phyloP scores from a whole-genome alignment of 1,140 invertebrate genomes.

The Saccostrea cuccullata region DNA sequence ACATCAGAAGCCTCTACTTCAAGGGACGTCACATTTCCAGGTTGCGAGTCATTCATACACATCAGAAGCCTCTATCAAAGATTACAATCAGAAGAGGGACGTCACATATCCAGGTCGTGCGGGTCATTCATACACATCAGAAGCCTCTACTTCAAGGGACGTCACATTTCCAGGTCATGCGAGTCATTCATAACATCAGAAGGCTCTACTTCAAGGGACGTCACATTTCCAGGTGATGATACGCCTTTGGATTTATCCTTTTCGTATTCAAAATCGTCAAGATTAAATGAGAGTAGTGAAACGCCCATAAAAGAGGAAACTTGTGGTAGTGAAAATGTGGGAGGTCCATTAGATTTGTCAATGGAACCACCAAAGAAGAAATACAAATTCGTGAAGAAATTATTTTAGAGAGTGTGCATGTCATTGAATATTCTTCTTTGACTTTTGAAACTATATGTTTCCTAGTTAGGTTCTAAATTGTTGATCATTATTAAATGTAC shows the following conservation, averaged over 20 bases:
- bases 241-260: background rate
- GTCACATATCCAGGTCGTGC: background rate
- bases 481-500: slow-evolving; percentile 12
- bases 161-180: too few relatives aligned
- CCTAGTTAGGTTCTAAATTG: background rate
- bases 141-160: too few relatives aligned
- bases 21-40: too few relatives aligned
- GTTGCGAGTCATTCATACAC: too few relatives aligned
- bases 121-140: too few relatives aligned
- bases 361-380: background rate
- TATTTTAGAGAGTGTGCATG: background rate
- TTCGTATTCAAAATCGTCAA: background rate
- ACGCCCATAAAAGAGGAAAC: background rate
- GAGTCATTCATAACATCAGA: too few relatives aligned
- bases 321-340: background rate
- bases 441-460: background rate
- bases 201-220: too few relatives aligned
- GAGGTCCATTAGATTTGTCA: background rate
- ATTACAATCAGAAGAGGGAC: too few relatives aligned
- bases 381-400: slow-evolving; percentile 12
- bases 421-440: background rate
- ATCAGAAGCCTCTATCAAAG: too few relatives aligned
- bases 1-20: too few relatives aligned
- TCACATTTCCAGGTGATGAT: background rate
- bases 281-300: background rate